A percentile compares a stretch with the other conserved stretches of the same genome.
Evolutionary conservation across 2,888 invertebrate species (phyloP).

Genomic region (Meiosimyza decipiens): DNA sequence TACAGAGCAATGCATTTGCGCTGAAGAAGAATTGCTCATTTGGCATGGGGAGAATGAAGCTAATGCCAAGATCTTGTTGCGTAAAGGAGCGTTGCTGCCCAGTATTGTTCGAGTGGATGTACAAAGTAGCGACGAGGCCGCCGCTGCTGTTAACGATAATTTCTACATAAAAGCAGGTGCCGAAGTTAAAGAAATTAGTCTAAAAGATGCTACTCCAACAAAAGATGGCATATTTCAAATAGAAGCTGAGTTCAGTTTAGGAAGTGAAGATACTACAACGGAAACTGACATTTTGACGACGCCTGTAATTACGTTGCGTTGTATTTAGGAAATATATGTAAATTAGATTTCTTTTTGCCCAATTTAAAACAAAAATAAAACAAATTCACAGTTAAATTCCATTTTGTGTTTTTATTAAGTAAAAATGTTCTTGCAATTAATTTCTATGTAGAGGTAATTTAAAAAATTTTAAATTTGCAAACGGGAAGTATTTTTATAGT

Average conservation of each 20-base stretch:
- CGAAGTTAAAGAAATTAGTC: conserved; percentile 49
- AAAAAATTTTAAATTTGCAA: too few relatives aligned
- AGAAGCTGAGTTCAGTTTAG: conserved; percentile 56
- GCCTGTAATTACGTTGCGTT: conserved; percentile 27
- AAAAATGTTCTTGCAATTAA: too few relatives aligned
- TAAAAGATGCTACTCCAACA: conserved; percentile 54
- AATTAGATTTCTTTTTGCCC: conserved; percentile 22
- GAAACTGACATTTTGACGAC: neutral
- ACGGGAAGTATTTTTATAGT: too few relatives aligned
- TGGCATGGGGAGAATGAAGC: conserved; percentile 61
- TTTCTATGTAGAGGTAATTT: too few relatives aligned
- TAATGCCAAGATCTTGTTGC: conserved; percentile 58
- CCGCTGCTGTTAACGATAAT: conserved; percentile 48
- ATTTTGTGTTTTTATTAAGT: too few relatives aligned
- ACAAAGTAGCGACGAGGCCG: conserved; percentile 49
- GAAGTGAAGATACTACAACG: conserved; percentile 47
- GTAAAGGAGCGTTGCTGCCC: conserved; percentile 60
- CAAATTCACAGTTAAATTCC: neutral
- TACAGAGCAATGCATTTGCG: conserved; percentile 55
- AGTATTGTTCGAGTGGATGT: conserved; percentile 57
- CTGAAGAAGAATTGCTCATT: conserved; percentile 58
- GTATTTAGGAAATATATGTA: conserved; percentile 21
- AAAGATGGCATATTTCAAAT: conserved; percentile 60
- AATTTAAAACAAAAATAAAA: conserved; percentile 23
- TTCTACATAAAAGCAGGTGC: conserved; percentile 59